These are phyloP conservation scores for Cheilosia vernalis DNA, from an alignment of 2,888 invertebrate genomes.

Conservation along the genomic window DNA sequence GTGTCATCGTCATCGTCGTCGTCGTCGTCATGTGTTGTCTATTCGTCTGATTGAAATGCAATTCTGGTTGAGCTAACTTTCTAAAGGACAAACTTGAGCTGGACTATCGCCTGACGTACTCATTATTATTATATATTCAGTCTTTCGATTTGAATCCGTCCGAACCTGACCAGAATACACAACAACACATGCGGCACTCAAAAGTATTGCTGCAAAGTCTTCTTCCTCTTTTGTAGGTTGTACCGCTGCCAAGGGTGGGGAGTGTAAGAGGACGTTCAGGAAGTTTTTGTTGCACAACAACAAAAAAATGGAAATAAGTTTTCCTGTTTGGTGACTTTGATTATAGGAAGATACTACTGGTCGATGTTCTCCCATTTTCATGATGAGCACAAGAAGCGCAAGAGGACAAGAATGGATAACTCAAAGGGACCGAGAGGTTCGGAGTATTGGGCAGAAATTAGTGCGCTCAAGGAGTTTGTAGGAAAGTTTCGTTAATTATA, in stretches of 20 bases:
- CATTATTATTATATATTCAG: slow-evolving; percentile 50
- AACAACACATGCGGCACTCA: slow-evolving; percentile 31
- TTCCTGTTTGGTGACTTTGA: slow-evolving; percentile 50
- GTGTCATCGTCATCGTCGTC: slow-evolving; percentile 4
- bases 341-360: slow-evolving; percentile 44
- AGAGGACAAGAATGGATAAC: slow-evolving; percentile 33
- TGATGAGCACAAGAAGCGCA: background rate
- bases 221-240: background rate
- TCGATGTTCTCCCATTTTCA: background rate
- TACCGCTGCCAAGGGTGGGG: background rate
- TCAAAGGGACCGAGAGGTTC: slow-evolving; percentile 26
- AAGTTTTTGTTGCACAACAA: slow-evolving; percentile 3
- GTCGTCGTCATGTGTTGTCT: slow-evolving; percentile 18
- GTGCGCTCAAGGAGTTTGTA: slow-evolving; percentile 18
- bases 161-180: slow-evolving; percentile 52
- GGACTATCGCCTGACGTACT: slow-evolving; percentile 20
- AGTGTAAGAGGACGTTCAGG: slow-evolving; percentile 7
- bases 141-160: slow-evolving; percentile 41
- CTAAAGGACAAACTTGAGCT: background rate
- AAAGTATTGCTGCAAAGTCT: background rate
- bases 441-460: slow-evolving; percentile 30
- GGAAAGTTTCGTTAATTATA: slow-evolving; percentile 66
- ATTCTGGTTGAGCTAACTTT: slow-evolving; percentile 46
- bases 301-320: slow-evolving; percentile 24
- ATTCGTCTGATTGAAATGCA: slow-evolving; percentile 63